Percentiles rank a stretch among this genome's conserved stretches.
Evolutionary conservation across 1,140 invertebrate genomes (phyloP).

Genomic region (Acromyrmex charruanus): DNA sequence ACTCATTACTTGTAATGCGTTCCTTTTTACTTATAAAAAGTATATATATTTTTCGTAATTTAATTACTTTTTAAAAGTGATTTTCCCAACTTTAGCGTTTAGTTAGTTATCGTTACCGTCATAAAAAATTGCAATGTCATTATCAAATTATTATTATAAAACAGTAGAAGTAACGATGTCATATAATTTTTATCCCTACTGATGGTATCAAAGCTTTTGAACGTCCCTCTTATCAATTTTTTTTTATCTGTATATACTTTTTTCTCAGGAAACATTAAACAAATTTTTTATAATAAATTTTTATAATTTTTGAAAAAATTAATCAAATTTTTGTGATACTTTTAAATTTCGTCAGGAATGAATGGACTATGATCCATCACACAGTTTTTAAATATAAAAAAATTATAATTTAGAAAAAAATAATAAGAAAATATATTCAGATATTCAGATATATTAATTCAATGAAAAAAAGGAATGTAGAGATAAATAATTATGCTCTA

Average conservation of each 20-base stretch:
- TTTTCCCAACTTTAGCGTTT: too few species aligned
- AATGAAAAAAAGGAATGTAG: not conserved
- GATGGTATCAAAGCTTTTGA: not conserved
- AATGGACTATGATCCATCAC: not conserved
- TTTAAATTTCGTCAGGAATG: not conserved
- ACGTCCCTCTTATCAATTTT: not conserved
- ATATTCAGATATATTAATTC: not conserved
- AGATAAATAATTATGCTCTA: not conserved
- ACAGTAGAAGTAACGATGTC: too few species aligned
- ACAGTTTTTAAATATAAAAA: too few species aligned
- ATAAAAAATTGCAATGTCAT: too few species aligned
- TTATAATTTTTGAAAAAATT: not conserved
- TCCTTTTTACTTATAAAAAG: too few species aligned
- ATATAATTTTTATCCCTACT: too few species aligned
- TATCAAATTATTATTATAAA: too few species aligned
- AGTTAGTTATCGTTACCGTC: too few species aligned
- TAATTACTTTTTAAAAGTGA: too few species aligned
- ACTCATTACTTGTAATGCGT: too few species aligned
- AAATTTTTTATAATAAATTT: not conserved
- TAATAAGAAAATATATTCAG: not conserved
- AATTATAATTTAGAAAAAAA: not conserved
- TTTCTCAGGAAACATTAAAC: not conserved
- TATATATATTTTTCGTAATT: too few species aligned
- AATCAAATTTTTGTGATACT: too few species aligned
- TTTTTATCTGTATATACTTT: conserved; percentile 1